Conservation (phyloP, 2,797 vertebrate species). For the Scleropages formosus region DNA sequence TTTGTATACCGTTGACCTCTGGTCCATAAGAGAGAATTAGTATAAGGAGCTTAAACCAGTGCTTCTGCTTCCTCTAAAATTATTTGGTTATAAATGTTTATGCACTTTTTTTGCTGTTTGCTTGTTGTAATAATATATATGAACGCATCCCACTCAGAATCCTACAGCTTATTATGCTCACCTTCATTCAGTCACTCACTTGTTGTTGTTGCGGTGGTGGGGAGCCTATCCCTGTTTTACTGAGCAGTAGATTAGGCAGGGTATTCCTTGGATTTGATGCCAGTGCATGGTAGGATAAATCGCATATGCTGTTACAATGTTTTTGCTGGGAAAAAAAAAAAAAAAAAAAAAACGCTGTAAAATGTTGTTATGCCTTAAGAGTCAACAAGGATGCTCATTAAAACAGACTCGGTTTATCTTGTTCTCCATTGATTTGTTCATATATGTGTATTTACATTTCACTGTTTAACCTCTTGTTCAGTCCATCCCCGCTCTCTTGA, state of each 20-base stretch:
- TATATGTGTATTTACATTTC: background rate
- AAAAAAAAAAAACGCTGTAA: too few species aligned
- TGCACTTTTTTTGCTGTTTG: background rate
- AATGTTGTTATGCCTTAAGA: background rate
- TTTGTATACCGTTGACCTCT: too few species aligned
- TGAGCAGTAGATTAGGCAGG: too few species aligned
- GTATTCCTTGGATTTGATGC: too few species aligned
- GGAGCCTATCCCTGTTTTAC: too few species aligned
- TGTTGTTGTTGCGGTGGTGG: background rate
- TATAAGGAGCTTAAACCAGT: background rate
- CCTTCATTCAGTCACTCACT: too few species aligned
- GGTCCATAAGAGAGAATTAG: background rate
- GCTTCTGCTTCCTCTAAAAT: background rate
- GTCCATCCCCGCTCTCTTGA: background rate
- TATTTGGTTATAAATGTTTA: background rate
- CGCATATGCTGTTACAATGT: too few species aligned
- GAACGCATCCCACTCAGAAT: constrained; percentile 44
- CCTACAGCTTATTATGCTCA: constrained; percentile 33
- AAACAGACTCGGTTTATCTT: background rate
- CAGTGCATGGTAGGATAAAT: too few species aligned
- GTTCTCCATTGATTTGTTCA: constrained; percentile 15
- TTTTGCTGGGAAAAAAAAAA: too few species aligned
- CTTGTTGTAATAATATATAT: constrained; percentile 43
- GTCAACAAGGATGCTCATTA: constrained; percentile 10
- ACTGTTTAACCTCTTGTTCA: background rate